A percentile compares a stretch with the other conserved stretches of the same genome.
These are phyloP conservation scores for Bagarius yarrelli DNA, from an alignment of 2,113 vertebrate genomes.

Conservation along the genomic window DNA sequence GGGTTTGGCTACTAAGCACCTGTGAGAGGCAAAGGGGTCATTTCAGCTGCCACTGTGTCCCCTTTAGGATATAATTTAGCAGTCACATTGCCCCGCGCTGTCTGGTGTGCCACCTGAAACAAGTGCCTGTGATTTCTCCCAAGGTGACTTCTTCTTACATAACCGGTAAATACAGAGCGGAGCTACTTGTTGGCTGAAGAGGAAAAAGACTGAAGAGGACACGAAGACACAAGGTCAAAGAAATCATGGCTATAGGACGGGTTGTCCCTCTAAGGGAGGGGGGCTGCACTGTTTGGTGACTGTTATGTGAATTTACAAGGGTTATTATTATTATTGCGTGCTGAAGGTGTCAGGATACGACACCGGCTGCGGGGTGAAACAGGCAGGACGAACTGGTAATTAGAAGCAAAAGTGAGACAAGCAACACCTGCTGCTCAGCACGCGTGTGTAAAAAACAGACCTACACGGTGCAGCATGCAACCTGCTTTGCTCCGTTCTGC, in stretches of 20 bases:
- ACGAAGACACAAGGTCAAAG: slow-evolving; percentile 75
- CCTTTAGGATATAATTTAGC: background rate
- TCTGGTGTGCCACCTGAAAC: slow-evolving; percentile 4
- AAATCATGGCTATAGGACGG: slow-evolving; percentile 44
- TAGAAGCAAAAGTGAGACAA: slow-evolving; percentile 62
- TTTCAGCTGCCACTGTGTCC: background rate
- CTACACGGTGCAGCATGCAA: background rate
- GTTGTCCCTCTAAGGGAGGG: slow-evolving; percentile 15
- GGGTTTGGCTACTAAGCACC: slow-evolving; percentile 37
- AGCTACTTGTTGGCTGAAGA: slow-evolving; percentile 33
- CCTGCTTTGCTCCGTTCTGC: slow-evolving; percentile 54
- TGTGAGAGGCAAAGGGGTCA: slow-evolving; percentile 19
- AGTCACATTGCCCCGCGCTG: slow-evolving; percentile 41
- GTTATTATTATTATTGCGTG: background rate
- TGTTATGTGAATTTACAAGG: background rate
- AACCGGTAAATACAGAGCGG: background rate
- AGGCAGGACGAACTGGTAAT: slow-evolving; percentile 54
- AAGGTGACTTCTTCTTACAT: slow-evolving; percentile 52
- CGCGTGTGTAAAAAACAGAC: background rate
- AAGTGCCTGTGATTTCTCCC: background rate
- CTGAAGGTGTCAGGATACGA: background rate
- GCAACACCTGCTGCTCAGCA: slow-evolving; percentile 75
- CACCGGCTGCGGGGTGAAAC: background rate
- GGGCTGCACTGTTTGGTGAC: too few species aligned
- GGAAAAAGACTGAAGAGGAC: slow-evolving; percentile 56